Evolutionary conservation across 2,113 vertebrate genomes (phyloP), one percentile per base, ranked within the genome.

Genomic region (Mus spicilegus): DNA sequence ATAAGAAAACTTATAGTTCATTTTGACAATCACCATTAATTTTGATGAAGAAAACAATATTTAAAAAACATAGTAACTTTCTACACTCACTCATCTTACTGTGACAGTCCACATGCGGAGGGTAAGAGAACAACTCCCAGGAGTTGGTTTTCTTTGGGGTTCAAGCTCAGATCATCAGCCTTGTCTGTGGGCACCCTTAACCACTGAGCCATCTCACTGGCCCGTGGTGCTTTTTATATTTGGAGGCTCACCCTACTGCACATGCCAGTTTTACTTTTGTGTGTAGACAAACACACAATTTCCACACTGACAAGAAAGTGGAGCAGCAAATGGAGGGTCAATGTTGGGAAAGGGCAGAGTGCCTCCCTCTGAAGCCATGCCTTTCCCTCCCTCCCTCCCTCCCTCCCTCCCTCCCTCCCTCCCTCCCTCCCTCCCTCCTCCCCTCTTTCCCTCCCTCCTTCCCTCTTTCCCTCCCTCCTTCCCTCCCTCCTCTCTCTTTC

Each of bases 1-100:
- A 90, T 87, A 46, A 22, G 96, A 84, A 36, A 75, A 63, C 75
- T 63, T 88, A n/a, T 89, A 84, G 56, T 61, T 16, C 54, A 46
- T 87, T 54, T 82, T 70, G 28, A 33, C 11, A 63, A 87, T 81
- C 58, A 93, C 4, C 94, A 16, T 85, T 63, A 73, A 94, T 91
- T 94, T 94, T 95, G 58, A 36, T 61, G 33, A 69, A 87, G 49
- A 96, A 96, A 93, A 73, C 28, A 85, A 30, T 87, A 42, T 19
- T 70, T 78, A 77, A 33, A 12, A 12, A 85, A 63, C 70, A 80
- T 85, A 76, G 75, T 56, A 72, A 14, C 16, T 88, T 91, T 72
- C 76, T 22, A 10, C 22, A 28, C 5, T 67, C 33, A 22, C 33
- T 51, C 33, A 1, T 49, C 84, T 51, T 67, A 24, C 11, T 61